phyloP scores from a whole-genome alignment of 2,888 invertebrate genomes.

The Dicyrtoma fusca region DNA sequence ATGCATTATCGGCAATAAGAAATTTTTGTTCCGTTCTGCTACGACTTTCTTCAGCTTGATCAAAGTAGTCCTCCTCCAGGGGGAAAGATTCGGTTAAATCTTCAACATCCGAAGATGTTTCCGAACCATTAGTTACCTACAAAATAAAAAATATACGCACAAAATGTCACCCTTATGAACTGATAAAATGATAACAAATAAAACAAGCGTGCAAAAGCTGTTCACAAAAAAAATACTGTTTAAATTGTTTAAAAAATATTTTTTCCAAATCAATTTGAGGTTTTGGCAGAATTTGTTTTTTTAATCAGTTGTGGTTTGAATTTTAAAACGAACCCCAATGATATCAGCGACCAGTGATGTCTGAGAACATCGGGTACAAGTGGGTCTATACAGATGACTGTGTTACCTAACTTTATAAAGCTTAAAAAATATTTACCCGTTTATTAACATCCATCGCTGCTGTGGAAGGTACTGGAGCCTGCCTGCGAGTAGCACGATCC shows the following conservation, averaged over 20 bases:
- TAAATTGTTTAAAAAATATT: too few species aligned
- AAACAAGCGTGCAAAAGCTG: too few species aligned
- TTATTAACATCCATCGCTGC: slow-evolving; percentile 20
- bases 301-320: too few species aligned
- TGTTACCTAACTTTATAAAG: too few species aligned
- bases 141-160: neutral
- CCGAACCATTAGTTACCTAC: slow-evolving; percentile 24
- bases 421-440: slow-evolving; percentile 42
- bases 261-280: too few species aligned
- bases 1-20: slow-evolving; percentile 79
- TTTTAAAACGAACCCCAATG: too few species aligned
- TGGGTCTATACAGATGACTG: too few species aligned
- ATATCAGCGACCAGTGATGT: too few species aligned
- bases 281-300: too few species aligned
- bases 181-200: too few species aligned
- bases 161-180: neutral
- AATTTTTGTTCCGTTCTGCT: slow-evolving; percentile 32
- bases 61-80: slow-evolving; percentile 76
- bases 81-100: slow-evolving; percentile 81
- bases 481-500: slow-evolving; percentile 23
- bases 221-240: too few species aligned
- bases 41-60: slow-evolving; percentile 24
- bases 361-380: too few species aligned
- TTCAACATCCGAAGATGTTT: slow-evolving; percentile 71
- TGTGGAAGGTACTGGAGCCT: slow-evolving; percentile 28